Conservation (phyloP, 2,888 invertebrate species). For the Machimus atricapillus region DNA sequence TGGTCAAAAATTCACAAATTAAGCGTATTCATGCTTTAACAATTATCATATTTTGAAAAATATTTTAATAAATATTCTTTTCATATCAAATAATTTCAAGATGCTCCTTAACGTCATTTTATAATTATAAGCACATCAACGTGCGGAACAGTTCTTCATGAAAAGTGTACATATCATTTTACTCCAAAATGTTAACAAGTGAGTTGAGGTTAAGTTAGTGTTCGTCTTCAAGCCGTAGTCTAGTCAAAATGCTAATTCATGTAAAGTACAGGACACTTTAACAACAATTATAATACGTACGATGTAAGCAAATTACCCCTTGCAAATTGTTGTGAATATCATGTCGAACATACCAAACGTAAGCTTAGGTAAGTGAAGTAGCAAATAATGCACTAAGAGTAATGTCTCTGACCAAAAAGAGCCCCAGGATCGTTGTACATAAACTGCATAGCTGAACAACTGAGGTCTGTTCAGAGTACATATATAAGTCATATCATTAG, state of each 20-base stretch:
- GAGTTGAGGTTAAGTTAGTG: not conserved
- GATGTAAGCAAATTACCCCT: not conserved
- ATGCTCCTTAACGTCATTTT: not conserved
- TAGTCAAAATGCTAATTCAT: not conserved
- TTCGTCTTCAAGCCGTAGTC: conserved; percentile 1
- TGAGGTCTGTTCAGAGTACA: conserved; percentile 4
- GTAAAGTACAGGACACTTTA: not conserved
- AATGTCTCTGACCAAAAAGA: conserved; percentile 12
- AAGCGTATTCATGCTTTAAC: too few species aligned
- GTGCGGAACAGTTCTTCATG: not conserved
- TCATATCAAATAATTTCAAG: not conserved
- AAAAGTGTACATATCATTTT: conserved; percentile 36
- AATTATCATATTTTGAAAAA: too few species aligned
- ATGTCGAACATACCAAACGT: not conserved
- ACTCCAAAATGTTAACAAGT: conserved; percentile 23
- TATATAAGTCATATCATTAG: conserved; percentile 27
- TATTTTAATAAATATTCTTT: not conserved
- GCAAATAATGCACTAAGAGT: not conserved
- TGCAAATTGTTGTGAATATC: conserved; percentile 25
- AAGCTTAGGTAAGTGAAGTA: not conserved
- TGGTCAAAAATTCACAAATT: too few species aligned
- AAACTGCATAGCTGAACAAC: not conserved
- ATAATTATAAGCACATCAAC: not conserved
- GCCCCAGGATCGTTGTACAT: conserved; percentile 1
- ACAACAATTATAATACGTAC: not conserved